Conservation (phyloP, 2,797 vertebrate genomes). For the Antrozous pallidus region DNA sequence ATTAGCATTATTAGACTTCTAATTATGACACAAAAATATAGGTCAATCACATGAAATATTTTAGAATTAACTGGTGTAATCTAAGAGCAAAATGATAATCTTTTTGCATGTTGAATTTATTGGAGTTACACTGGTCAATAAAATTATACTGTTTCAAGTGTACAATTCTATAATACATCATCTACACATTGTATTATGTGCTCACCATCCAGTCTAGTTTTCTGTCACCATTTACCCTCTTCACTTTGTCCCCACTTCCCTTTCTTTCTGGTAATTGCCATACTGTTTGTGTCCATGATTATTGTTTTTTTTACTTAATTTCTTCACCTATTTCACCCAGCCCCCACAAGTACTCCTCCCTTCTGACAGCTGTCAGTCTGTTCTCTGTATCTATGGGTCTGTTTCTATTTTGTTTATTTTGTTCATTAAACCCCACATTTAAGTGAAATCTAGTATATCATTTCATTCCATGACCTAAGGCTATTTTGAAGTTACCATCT, state of each 20-base stretch:
- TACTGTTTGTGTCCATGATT: not conserved
- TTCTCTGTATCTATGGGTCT: not conserved
- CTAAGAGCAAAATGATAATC: too few relatives aligned
- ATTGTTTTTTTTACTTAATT: not conserved
- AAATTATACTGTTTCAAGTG: not conserved
- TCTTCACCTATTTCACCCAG: not conserved
- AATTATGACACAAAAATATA: too few relatives aligned
- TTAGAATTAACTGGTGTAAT: too few relatives aligned
- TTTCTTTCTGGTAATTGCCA: not conserved
- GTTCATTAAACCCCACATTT: not conserved
- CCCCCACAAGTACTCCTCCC: not conserved
- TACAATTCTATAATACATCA: not conserved
- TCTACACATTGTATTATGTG: not conserved
- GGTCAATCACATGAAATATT: too few relatives aligned
- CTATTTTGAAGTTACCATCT: not conserved
- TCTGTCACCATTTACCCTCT: not conserved
- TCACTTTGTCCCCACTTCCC: not conserved
- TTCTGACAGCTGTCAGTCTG: not conserved
- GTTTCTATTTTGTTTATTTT: not conserved
- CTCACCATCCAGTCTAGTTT: not conserved
- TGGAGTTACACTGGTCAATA: not conserved
- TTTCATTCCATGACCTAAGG: not conserved
- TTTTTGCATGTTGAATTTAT: not conserved
- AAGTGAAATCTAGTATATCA: not conserved
- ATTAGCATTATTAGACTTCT: too few relatives aligned